A percentile compares a stretch with the other conserved stretches of the same genome.
These are phyloP conservation scores for Sapajus apella DNA, from an alignment of 2,113 vertebrate genomes.

Conservation along the genomic window DNA sequence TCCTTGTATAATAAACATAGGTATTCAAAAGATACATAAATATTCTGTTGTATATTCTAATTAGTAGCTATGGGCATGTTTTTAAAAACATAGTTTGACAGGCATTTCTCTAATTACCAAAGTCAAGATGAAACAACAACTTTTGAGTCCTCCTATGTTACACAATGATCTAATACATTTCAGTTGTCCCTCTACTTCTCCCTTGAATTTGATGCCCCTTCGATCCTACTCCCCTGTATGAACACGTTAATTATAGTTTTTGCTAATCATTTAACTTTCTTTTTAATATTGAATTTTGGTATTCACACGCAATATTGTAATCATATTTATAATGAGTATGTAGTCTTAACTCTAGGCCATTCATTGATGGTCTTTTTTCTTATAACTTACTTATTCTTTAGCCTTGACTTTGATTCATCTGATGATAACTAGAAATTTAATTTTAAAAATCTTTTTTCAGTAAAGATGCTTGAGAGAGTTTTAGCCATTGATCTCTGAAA, in stretches of 20 bases:
- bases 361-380: neutral
- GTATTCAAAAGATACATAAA: neutral
- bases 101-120: neutral
- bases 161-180: neutral
- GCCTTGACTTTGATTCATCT: conserved; percentile 1
- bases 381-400: conserved; percentile 13
- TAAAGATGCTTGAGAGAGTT: neutral
- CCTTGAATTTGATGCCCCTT: neutral
- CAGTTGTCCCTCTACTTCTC: neutral
- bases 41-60: neutral
- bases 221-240: neutral
- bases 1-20: neutral
- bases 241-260: neutral
- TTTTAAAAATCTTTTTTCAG: neutral
- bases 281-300: conserved; percentile 31
- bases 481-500: conserved; percentile 31
- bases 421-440: neutral
- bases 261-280: conserved; percentile 4
- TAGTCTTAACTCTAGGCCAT: neutral
- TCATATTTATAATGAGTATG: neutral
- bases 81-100: neutral
- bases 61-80: neutral
- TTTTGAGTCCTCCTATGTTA: neutral
- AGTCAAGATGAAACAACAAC: neutral
- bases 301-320: neutral